These are phyloP conservation scores for Narcine bancroftii DNA, from an alignment of 2,113 vertebrate genomes.

Conservation along the genomic window DNA sequence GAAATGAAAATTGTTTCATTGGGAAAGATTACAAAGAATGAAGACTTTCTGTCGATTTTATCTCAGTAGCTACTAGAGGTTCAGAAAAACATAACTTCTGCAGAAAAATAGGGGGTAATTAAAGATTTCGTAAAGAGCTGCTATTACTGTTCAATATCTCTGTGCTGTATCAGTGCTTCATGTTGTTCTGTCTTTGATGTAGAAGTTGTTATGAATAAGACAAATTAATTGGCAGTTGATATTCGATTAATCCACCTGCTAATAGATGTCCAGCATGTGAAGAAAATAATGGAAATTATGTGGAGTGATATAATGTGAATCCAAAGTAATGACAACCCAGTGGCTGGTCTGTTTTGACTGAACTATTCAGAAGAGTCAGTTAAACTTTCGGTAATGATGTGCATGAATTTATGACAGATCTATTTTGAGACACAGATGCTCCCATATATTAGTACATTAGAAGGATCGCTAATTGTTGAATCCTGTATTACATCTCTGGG, in stretches of 20 bases:
- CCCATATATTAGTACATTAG: not conserved
- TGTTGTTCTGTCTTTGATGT: not conserved
- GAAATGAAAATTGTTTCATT: not conserved
- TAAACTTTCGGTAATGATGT: not conserved
- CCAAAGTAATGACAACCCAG: not conserved
- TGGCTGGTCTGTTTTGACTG: not conserved
- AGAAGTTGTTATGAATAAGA: not conserved
- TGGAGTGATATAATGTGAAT: not conserved
- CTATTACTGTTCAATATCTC: not conserved
- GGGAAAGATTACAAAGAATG: not conserved
- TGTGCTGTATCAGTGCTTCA: not conserved
- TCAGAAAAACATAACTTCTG: not conserved
- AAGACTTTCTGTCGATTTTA: not conserved
- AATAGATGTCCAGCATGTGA: too few relatives aligned
- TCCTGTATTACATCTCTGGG: constrained; percentile 6
- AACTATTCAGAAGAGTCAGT: not conserved
- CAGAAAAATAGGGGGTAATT: not conserved
- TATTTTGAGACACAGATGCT: not conserved
- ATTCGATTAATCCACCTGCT: not conserved
- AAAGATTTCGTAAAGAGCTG: not conserved
- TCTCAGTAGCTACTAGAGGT: not conserved
- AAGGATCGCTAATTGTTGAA: not conserved
- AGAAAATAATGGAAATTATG: not conserved
- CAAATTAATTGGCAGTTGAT: not conserved
- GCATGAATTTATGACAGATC: not conserved